Evolutionary conservation across 2,888 invertebrate species (phyloP), one percentile per base, ranked within the genome.

Genomic region (Andrena praecox): DNA sequence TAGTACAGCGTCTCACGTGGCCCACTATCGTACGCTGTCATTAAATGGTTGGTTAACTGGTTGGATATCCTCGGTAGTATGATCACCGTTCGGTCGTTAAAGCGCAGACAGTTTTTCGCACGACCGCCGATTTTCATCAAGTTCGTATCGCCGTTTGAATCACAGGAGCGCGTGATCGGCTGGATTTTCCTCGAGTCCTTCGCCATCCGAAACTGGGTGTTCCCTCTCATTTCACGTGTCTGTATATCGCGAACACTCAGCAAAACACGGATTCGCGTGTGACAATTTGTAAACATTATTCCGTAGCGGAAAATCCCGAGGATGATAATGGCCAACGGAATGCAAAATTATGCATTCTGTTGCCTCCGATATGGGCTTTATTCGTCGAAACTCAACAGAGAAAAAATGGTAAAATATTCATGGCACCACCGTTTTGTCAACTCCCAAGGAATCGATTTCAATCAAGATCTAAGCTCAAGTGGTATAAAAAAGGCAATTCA

Each of bases 251-350:
- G 1, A 12, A 33, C 12, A 12, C 12, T 42, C 42, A 12, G 12
- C 10, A 2, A 12, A 42, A 42, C 42, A 12, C n/a, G 16, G 59
- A 56, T 31, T 20, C 33, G 48, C 71, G 73, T 29, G 62, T 62
- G 42, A 67, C 33, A 70, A 74, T 72, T 79, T 77, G 27, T 52
- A 62, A 71, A 50, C 16, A 24, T 48, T 48, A 56, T 52, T 50
- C 64, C 20, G 1, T 20, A 64, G 1, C 50, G 82, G 73, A 71
- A 80, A 83, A 76, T 78, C 54, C 69, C 56, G 12, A 7, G 62
- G 7, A 71, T 2, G 24, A 66, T 29, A 29, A 67, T 54, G n/a
- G 48, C 52, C 60, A 24, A 33, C 27, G 24, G 31, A 35, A 74
- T 52, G 54, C 3, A 29, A 50, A 66, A 60, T 77, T 33, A 5